These are phyloP conservation scores for Furcifer pardalis DNA, from an alignment of 2,797 vertebrate genomes.

Conservation along the genomic window DNA sequence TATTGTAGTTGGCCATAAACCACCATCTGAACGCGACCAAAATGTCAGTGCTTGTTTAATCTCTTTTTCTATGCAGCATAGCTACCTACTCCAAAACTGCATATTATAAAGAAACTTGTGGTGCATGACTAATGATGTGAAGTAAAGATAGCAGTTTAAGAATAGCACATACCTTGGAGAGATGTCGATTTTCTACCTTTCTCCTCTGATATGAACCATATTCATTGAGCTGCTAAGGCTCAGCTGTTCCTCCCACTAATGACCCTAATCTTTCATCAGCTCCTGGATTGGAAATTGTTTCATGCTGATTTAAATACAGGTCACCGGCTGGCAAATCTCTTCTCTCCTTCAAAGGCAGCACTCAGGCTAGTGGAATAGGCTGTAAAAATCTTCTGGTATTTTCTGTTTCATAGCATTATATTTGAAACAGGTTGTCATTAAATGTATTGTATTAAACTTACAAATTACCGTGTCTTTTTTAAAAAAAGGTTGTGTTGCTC, in stretches of 20 bases:
- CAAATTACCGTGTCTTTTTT: not conserved
- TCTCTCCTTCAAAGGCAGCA: slow-evolving; percentile 16
- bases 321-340: slow-evolving; percentile 53
- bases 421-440: slow-evolving; percentile 21
- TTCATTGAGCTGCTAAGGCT: slow-evolving; percentile 61
- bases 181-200: slow-evolving; percentile 60
- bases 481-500: no score
- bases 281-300: slow-evolving; percentile 50
- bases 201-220: slow-evolving; percentile 48
- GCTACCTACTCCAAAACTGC: slow-evolving; percentile 34
- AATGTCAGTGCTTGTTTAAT: not conserved
- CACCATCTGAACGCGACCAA: not conserved
- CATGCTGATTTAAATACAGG: slow-evolving; percentile 55
- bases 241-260: slow-evolving; percentile 51
- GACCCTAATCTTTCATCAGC: slow-evolving; percentile 68
- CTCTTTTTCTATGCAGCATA: slow-evolving; percentile 20
- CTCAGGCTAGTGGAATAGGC: not conserved
- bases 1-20: not conserved
- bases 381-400: not conserved
- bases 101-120: not conserved
- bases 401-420: not conserved
- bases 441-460: not conserved
- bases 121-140: not conserved
- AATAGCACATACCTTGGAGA: slow-evolving; percentile 60
- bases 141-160: slow-evolving; percentile 43